phyloP scores from a whole-genome alignment of 2,113 vertebrate species.

The Platysternon megacephalum region DNA sequence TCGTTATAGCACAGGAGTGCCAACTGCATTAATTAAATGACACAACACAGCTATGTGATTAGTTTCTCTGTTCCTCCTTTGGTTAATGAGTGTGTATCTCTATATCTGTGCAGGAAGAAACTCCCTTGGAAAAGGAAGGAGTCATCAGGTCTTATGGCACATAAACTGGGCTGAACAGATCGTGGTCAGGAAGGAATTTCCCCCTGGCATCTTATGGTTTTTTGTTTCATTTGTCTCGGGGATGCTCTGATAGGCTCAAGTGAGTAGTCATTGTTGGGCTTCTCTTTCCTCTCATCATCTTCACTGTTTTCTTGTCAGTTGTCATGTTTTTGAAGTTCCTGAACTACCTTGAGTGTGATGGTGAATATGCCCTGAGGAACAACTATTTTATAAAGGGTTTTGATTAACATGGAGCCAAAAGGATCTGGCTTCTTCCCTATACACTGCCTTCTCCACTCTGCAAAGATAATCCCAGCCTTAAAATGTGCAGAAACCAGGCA shows the following conservation, averaged over 20 bases:
- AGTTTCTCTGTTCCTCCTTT: conserved; percentile 50
- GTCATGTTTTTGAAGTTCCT: background rate
- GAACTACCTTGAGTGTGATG: rapidly evolving
- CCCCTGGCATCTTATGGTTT: conserved; percentile 30
- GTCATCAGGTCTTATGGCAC: conserved; percentile 38
- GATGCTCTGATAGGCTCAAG: background rate
- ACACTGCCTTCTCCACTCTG: too few species aligned
- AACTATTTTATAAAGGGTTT: background rate
- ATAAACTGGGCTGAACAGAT: conserved; percentile 42
- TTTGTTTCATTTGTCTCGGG: conserved; percentile 29
- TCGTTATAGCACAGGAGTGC: conserved; percentile 35
- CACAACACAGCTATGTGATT: conserved; percentile 68
- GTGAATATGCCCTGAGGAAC: background rate
- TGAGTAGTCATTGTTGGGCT: background rate
- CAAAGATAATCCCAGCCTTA: background rate
- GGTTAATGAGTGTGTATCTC: conserved; percentile 67
- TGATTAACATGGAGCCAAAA: too few species aligned
- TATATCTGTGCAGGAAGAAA: conserved; percentile 62
- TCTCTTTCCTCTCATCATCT: background rate
- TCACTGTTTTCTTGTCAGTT: background rate
- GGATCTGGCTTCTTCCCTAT: background rate
- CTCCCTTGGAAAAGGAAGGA: conserved; percentile 44
- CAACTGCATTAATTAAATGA: conserved; percentile 68
- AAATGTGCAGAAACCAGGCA: too few species aligned
- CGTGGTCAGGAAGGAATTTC: conserved; percentile 31